A percentile compares a stretch with the other conserved stretches of the same genome.
These are phyloP conservation scores for Caenorhabditis parvicauda DNA, from an alignment of 2,888 invertebrate genomes.

Conservation along the genomic window DNA sequence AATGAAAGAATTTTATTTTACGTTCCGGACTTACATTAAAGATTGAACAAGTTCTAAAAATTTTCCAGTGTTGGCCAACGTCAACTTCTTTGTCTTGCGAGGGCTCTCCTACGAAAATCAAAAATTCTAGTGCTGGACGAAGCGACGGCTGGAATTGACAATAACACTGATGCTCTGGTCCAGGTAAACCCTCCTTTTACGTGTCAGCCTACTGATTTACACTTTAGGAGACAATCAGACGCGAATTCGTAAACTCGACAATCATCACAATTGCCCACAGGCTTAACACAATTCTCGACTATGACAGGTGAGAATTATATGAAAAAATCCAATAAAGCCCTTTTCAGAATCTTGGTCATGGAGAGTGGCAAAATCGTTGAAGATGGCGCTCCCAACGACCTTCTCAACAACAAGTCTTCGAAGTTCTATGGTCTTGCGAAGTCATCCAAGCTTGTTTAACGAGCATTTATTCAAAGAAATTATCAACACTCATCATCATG, in stretches of 20 bases:
- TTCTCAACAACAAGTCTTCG: slow-evolving; percentile 36
- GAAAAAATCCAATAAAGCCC: not conserved
- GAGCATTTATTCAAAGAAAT: too few relatives aligned
- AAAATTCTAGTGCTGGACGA: slow-evolving; percentile 69
- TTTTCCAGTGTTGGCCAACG: slow-evolving; percentile 65
- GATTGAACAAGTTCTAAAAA: not conserved
- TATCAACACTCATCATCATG: too few relatives aligned
- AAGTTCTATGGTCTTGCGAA: slow-evolving; percentile 46
- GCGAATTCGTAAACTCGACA: slow-evolving; percentile 41
- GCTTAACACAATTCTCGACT: slow-evolving; percentile 47
- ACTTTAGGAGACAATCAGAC: slow-evolving; percentile 37
- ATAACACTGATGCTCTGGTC: slow-evolving; percentile 68
- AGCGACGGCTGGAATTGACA: slow-evolving; percentile 68
- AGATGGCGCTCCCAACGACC: slow-evolving; percentile 38
- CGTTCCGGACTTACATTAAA: not conserved
- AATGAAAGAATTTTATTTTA: not conserved
- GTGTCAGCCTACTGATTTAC: not conserved
- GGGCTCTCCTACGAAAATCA: slow-evolving; percentile 65
- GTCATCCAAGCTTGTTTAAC: slow-evolving; percentile 39
- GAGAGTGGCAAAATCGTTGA: slow-evolving; percentile 41
- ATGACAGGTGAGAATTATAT: slow-evolving; percentile 15
- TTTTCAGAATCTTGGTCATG: slow-evolving; percentile 47
- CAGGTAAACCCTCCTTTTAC: slow-evolving; percentile 62
- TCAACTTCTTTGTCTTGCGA: slow-evolving; percentile 66
- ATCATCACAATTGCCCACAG: slow-evolving; percentile 48